phyloP scores from a whole-genome alignment of 2,888 invertebrate species.

The Exocentrus adspersus region DNA sequence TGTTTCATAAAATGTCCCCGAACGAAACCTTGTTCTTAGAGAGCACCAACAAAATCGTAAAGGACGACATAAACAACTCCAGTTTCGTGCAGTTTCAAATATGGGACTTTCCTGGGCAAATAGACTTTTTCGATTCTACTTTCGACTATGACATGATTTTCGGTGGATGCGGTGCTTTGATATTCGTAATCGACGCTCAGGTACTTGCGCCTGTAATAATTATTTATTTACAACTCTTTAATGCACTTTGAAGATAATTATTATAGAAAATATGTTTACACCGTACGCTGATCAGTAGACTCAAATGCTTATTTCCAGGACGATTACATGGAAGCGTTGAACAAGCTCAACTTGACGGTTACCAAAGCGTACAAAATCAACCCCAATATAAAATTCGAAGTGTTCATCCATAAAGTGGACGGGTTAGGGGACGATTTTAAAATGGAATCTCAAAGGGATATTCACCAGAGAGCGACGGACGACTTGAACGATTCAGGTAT shows the following conservation, averaged over 20 bases:
- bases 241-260: no score
- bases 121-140: conserved; percentile 95
- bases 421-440: conserved; percentile 98
- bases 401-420: conserved; percentile 99
- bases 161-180: conserved; percentile 95
- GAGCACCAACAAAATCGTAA: conserved; percentile 97
- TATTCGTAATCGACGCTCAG: conserved; percentile 99
- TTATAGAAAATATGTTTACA: no score
- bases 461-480: conserved; percentile 96
- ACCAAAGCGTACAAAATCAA: conserved; percentile 96
- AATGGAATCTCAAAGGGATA: conserved; percentile 98
- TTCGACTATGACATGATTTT: conserved; percentile 97
- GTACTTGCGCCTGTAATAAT: no score
- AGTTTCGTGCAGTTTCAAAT: conserved; percentile 99
- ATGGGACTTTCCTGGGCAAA: conserved; percentile 99
- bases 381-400: conserved; percentile 96
- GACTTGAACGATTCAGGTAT: conserved; percentile 88
- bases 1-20: conserved; percentile 99
- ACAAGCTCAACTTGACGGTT: conserved; percentile 91
- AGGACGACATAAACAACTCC: conserved; percentile 96
- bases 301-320: conserved; percentile 80
- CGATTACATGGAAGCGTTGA: conserved; percentile 96
- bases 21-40: conserved; percentile 99
- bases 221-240: no score
- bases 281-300: no score